phyloP scores from a whole-genome alignment of 2,888 invertebrate species.

The Hirudinaria manillensis region DNA sequence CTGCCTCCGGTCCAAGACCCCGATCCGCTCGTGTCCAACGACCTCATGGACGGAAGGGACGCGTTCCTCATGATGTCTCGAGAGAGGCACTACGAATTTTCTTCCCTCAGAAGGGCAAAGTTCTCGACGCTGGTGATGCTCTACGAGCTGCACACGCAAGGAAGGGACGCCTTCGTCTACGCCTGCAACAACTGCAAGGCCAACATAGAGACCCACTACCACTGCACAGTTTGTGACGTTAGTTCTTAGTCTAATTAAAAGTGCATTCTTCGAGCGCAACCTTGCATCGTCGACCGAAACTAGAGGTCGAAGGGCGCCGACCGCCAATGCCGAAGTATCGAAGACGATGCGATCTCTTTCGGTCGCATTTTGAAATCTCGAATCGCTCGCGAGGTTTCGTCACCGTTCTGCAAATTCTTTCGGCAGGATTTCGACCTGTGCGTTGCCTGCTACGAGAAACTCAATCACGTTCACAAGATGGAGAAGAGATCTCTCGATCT shows the following conservation, averaged over 20 bases:
- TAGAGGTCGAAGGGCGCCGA: too few relatives aligned
- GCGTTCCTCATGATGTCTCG: constrained; percentile 94
- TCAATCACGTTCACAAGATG: constrained; percentile 94
- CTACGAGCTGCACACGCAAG: constrained; percentile 96
- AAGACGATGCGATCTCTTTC: too few relatives aligned
- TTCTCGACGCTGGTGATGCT: constrained; percentile 94
- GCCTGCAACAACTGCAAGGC: constrained; percentile 95
- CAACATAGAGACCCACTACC: constrained; percentile 91
- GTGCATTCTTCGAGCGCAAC: too few relatives aligned
- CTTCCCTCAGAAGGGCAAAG: constrained; percentile 84
- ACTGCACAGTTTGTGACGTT: constrained; percentile 88
- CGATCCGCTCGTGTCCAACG: constrained; percentile 87
- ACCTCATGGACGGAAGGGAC: constrained; percentile 99
- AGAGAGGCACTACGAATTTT: constrained; percentile 98
- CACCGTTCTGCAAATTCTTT: not conserved
- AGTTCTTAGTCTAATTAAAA: constrained; percentile 48
- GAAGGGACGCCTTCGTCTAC: constrained; percentile 94
- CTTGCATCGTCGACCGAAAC: too few relatives aligned
- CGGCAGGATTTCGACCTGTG: constrained; percentile 92
- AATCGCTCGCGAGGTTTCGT: not conserved
- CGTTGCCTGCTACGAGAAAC: constrained; percentile 85
- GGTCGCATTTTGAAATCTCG: too few relatives aligned
- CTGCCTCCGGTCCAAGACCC: constrained; percentile 87
- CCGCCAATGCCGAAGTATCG: too few relatives aligned
- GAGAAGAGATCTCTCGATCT: constrained; percentile 73